Conservation (phyloP, 92 coral and sea anemone species). For the Bergia sp. region DNA sequence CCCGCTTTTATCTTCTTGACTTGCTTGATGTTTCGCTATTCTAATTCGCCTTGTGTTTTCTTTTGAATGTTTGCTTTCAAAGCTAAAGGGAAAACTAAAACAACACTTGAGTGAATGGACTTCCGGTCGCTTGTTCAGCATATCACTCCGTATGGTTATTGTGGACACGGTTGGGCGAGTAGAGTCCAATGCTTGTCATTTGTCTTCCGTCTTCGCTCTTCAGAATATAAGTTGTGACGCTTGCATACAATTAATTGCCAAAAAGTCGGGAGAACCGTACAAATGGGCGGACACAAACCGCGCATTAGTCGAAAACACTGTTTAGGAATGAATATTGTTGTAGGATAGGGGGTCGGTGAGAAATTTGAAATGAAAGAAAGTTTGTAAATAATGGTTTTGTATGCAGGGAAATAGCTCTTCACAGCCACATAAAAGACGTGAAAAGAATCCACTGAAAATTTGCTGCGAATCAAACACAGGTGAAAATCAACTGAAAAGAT, state of each 20-base stretch:
- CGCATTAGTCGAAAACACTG: neutral
- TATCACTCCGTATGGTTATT: slow-evolving; percentile 59
- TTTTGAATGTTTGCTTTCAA: slow-evolving; percentile 74
- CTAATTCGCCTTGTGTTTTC: slow-evolving; percentile 65
- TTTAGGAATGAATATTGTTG: neutral
- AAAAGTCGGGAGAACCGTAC: neutral
- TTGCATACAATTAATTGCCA: neutral
- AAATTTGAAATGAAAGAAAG: slow-evolving; percentile 33
- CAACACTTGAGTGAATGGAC: slow-evolving; percentile 73
- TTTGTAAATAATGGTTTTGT: slow-evolving; percentile 43
- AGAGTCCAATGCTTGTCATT: slow-evolving; percentile 27
- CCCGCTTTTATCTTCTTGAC: slow-evolving; percentile 67
- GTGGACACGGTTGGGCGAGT: slow-evolving; percentile 66
- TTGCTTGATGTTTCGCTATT: slow-evolving; percentile 59
- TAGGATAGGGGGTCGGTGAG: slow-evolving; percentile 7
- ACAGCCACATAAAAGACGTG: slow-evolving; percentile 24
- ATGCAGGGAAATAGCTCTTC: slow-evolving; percentile 41
- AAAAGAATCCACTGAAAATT: slow-evolving; percentile 22
- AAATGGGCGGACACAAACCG: neutral
- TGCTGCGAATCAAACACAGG: slow-evolving; percentile 34
- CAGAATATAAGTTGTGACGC: neutral
- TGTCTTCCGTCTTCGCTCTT: slow-evolving; percentile 14
- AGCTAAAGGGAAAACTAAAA: slow-evolving; percentile 70
- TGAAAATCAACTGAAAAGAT: slow-evolving; percentile 34
- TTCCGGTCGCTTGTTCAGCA: slow-evolving; percentile 74